Percentiles rank a stretch among this genome's conserved stretches.
Evolutionary conservation across 2,113 vertebrate genomes (phyloP).

Genomic region (Gallinago media): DNA sequence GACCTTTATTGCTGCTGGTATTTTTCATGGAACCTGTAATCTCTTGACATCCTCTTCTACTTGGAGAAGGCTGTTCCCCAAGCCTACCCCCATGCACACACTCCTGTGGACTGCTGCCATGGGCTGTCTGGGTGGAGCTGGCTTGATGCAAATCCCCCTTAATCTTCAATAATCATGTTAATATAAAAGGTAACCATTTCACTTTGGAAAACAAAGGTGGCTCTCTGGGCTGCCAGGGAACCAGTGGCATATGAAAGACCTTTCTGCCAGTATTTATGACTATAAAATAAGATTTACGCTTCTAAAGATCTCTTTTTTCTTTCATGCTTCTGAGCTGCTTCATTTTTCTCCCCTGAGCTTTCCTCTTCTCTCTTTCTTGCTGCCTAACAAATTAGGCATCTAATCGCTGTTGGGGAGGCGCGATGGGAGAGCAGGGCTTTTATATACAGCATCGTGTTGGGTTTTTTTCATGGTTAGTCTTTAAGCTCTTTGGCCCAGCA

Average conservation of each 20-base stretch:
- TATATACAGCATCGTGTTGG: background rate
- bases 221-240: slow-evolving; percentile 38
- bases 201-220: slow-evolving; percentile 60
- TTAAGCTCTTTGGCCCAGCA: background rate
- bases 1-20: background rate
- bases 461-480: background rate
- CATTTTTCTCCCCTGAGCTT: slow-evolving; percentile 52
- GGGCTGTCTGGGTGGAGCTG: slow-evolving; percentile 12
- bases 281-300: slow-evolving; percentile 45
- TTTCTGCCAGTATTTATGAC: slow-evolving; percentile 21
- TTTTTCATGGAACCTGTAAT: background rate
- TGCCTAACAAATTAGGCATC: slow-evolving; percentile 63
- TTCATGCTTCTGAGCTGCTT: slow-evolving; percentile 53
- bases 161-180: slow-evolving; percentile 60
- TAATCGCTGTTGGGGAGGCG: slow-evolving; percentile 31
- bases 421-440: slow-evolving; percentile 7
- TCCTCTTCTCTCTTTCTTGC: slow-evolving; percentile 49
- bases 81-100: background rate
- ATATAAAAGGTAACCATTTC: slow-evolving; percentile 21
- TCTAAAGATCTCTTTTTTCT: slow-evolving; percentile 41
- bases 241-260: slow-evolving; percentile 40
- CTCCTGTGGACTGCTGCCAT: background rate
- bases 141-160: slow-evolving; percentile 19
- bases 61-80: background rate
- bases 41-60: background rate